A percentile compares a stretch with the other conserved stretches of the same genome.
These are phyloP conservation scores for Thinocorus orbignyianus DNA, from an alignment of 2,113 vertebrate species.

Conservation along the genomic window DNA sequence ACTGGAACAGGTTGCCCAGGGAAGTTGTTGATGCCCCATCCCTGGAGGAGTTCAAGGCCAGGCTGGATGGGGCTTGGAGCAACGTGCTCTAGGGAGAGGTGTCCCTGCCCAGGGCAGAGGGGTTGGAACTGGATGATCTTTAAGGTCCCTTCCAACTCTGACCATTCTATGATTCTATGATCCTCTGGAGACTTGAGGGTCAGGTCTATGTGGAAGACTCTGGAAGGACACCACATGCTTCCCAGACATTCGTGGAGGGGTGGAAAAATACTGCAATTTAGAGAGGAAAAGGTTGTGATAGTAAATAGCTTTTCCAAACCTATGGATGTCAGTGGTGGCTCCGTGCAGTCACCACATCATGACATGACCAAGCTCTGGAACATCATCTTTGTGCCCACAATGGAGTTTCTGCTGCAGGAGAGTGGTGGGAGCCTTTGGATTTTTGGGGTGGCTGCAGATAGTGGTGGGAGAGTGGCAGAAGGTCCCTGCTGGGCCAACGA, in stretches of 20 bases:
- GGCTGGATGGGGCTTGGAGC: too few species aligned
- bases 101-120: too few species aligned
- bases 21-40: too few species aligned
- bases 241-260: fast-evolving
- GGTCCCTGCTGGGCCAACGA: fast-evolving
- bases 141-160: too few species aligned
- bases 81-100: too few species aligned
- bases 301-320: fast-evolving
- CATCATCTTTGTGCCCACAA: fast-evolving
- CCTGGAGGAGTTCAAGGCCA: too few species aligned
- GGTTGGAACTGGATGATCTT: too few species aligned
- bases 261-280: neutral
- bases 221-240: neutral
- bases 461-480: neutral
- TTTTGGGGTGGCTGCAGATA: neutral
- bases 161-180: too few species aligned
- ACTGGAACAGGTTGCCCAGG: too few species aligned
- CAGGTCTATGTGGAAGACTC: fast-evolving
- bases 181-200: neutral
- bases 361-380: neutral
- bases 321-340: neutral
- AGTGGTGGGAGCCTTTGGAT: fast-evolving
- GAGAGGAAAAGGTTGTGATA: fast-evolving
- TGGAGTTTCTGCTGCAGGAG: neutral
- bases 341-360: fast-evolving